phyloP scores from a whole-genome alignment of 2,113 vertebrate genomes.

The Sciurus niger region DNA sequence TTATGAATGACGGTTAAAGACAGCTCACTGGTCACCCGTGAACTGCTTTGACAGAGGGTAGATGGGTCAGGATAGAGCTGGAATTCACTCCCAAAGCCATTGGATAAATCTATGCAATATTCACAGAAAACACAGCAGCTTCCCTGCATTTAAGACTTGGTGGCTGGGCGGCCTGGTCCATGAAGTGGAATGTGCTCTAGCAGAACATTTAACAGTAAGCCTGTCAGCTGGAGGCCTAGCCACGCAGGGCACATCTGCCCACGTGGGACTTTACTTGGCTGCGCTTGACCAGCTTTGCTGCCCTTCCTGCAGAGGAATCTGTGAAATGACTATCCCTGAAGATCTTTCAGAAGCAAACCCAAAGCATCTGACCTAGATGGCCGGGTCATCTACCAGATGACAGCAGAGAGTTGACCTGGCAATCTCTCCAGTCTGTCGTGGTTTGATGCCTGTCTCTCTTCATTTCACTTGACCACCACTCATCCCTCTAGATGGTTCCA shows the following conservation, averaged over 20 bases:
- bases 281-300: background rate
- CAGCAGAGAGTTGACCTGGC: background rate
- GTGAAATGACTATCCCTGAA: background rate
- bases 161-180: constrained; percentile 43
- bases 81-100: background rate
- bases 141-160: background rate
- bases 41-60: background rate
- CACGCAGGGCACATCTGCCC: constrained; percentile 51
- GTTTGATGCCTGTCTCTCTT: background rate
- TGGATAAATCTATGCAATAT: background rate
- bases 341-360: constrained; percentile 13
- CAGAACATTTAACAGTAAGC: constrained; percentile 37
- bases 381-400: constrained; percentile 47
- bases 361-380: constrained; percentile 61
- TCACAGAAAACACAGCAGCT: background rate
- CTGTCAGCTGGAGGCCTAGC: background rate
- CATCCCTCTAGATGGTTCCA: background rate
- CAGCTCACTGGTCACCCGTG: background rate
- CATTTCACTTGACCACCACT: constrained; percentile 5
- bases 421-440: background rate
- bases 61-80: background rate
- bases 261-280: constrained; percentile 9
- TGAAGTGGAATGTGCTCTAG: constrained; percentile 64
- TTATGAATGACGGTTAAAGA: background rate
- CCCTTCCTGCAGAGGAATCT: background rate